Percentiles rank a stretch among this genome's conserved stretches.
These are phyloP conservation scores for Myrmophylax atrothorax DNA, from an alignment of 2,113 vertebrate species.

Conservation along the genomic window DNA sequence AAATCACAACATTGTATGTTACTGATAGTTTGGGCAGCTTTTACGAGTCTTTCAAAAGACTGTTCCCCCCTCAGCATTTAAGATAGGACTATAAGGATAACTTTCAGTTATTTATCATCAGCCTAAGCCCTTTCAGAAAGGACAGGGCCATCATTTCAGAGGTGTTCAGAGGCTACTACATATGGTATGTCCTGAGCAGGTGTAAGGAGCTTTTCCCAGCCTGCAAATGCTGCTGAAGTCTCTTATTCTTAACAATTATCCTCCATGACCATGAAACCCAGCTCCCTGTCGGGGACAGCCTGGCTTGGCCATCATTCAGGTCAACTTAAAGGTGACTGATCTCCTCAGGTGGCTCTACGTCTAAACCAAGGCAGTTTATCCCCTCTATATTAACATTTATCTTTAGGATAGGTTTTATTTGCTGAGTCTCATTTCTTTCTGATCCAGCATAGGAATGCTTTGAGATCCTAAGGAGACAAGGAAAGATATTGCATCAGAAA, in stretches of 20 bases:
- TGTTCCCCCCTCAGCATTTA: not conserved
- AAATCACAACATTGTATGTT: not conserved
- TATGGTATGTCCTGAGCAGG: not conserved
- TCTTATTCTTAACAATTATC: not conserved
- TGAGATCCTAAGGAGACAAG: not conserved
- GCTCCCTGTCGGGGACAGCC: not conserved
- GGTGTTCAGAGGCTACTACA: not conserved
- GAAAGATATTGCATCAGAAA: not conserved
- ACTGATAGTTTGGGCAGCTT: not conserved
- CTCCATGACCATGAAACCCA: not conserved
- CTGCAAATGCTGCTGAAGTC: not conserved
- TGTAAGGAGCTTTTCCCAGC: conserved; percentile 18
- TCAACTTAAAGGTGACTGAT: not conserved
- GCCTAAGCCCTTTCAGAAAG: conserved; percentile 8
- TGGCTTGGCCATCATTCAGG: not conserved
- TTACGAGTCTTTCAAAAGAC: not conserved
- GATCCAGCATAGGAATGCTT: not conserved
- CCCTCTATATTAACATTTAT: not conserved
- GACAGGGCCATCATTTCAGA: not conserved
- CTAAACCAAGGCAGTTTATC: not conserved
- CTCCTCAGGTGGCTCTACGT: not conserved
- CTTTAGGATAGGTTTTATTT: not conserved
- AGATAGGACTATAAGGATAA: not conserved
- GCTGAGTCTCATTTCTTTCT: not conserved
- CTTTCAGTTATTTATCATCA: not conserved